Evolutionary conservation across 2,797 vertebrate genomes (phyloP), one percentile per base, ranked within the genome.

Genomic region (Alca torda): DNA sequence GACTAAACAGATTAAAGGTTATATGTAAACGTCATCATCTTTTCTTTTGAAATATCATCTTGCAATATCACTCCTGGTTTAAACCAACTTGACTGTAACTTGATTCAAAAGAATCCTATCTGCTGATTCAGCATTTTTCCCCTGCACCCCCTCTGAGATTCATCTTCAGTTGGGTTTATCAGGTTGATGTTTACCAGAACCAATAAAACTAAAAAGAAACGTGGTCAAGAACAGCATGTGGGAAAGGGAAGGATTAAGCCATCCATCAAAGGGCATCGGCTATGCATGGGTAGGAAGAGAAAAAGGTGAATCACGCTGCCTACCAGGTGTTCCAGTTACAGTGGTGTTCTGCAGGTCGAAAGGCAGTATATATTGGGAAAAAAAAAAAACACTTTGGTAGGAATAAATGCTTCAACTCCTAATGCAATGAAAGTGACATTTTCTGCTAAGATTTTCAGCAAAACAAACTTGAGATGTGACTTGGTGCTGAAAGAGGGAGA

Each of bases 251-350:
- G 9, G 33, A 23, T 54, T 35, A 74, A 81, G 33, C 9, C 4
- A 54, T 8, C 13, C 15, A 59, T 2, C 9, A 56, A 91, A 53
- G 2, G 7, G 20, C 54, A 68, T 41, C 18, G 5, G 8, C 43
- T 68, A 30, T 9, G 12, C 16, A 79, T 0, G 0, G 8, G 48
- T 21, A 69, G 54, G 54, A 78, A 59, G 3, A 57, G 19, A 61
- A 73, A 57, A 69, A 45, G 1, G 1, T 46, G 25, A 64, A 50
- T 25, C 13, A 35, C 0, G 0, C 13, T 41, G 43, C 24, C 39
- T 39, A 61, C 19, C 30, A 73, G 14, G 79, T 2, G 1, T 35
- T 88, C 21, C 30, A 51, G 59, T 46, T 57, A 75, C 10, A 17
- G 9, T 15, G 54, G 35, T 57, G 11, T 54, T 87, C 21, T 1